Conservation (phyloP, 1,140 invertebrate genomes). For the Schlechtendalia chinensis region DNA sequence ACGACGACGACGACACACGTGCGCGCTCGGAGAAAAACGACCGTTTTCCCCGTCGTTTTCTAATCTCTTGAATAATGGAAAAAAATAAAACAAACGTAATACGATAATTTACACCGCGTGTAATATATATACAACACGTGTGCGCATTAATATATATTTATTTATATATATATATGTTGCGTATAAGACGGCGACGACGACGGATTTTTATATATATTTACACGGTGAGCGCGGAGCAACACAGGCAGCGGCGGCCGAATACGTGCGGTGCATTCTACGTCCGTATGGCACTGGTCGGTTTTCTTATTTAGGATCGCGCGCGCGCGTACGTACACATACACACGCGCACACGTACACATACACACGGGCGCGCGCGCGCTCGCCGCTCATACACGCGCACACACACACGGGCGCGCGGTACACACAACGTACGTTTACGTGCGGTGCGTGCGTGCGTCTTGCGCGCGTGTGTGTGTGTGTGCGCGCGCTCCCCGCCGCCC, state of each 20-base stretch:
- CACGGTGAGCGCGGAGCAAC: slow-evolving; percentile 37
- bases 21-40: not conserved
- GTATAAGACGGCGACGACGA: not conserved
- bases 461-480: slow-evolving; percentile 16
- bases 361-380: slow-evolving; percentile 27
- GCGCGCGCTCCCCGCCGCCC: not conserved
- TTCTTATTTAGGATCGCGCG: slow-evolving; percentile 50
- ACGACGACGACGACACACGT: not conserved
- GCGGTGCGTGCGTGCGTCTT: not conserved
- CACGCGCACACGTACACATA: not conserved
- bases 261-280: slow-evolving; percentile 49
- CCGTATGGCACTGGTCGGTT: slow-evolving; percentile 49
- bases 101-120: not conserved
- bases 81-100: not conserved
- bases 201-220: slow-evolving; percentile 27
- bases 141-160: not conserved
- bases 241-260: slow-evolving; percentile 21
- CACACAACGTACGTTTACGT: not conserved
- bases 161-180: not conserved
- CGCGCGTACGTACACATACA: not conserved
- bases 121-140: not conserved
- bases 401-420: not conserved
- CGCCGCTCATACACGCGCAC: not conserved
- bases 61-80: not conserved
- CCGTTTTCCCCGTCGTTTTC: not conserved